phyloP scores from a whole-genome alignment of 2,797 vertebrate species.

The Orestias chungarensis region DNA sequence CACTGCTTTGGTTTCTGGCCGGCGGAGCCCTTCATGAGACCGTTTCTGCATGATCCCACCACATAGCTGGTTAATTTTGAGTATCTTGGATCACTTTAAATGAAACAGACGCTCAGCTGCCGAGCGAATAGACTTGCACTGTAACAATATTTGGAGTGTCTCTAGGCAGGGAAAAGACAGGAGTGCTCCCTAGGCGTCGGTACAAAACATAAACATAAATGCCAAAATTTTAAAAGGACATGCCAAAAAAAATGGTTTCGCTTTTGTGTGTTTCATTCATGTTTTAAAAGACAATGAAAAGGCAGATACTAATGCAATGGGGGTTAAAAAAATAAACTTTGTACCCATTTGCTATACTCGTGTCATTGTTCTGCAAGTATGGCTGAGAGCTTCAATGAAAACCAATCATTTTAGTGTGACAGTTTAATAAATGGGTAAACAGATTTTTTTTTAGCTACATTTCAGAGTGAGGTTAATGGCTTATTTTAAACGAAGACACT shows the following conservation, averaged over 20 bases:
- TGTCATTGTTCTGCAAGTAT: slow-evolving; percentile 13
- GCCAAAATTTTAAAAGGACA: slow-evolving; percentile 19
- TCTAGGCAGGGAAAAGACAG: slow-evolving; percentile 15
- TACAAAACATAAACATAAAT: slow-evolving; percentile 13
- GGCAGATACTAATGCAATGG: slow-evolving; percentile 2
- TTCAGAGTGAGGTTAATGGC: slow-evolving; percentile 42
- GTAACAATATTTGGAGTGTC: slow-evolving; percentile 11
- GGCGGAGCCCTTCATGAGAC: slow-evolving; percentile 57
- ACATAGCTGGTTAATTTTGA: slow-evolving; percentile 51
- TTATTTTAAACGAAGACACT: slow-evolving; percentile 49
- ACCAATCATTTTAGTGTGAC: slow-evolving; percentile 43
- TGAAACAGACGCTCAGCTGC: slow-evolving; percentile 42
- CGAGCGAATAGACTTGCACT: slow-evolving; percentile 15
- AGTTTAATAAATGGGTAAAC: slow-evolving; percentile 56
- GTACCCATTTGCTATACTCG: slow-evolving; percentile 23
- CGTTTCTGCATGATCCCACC: slow-evolving; percentile 55
- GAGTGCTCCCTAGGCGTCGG: slow-evolving; percentile 9
- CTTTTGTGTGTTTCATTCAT: slow-evolving; percentile 11
- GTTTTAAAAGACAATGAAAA: slow-evolving; percentile 10
- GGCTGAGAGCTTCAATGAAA: slow-evolving; percentile 38
- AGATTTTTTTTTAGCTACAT: slow-evolving; percentile 52
- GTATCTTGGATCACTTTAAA: slow-evolving; percentile 55
- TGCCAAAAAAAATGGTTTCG: slow-evolving; percentile 14
- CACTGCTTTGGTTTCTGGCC: slow-evolving; percentile 47
- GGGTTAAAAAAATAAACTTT: slow-evolving; percentile 12